Evolutionary conservation across 2,797 vertebrate genomes (phyloP), one percentile per base, ranked within the genome.

Genomic region (Sebastes trivittatus): DNA sequence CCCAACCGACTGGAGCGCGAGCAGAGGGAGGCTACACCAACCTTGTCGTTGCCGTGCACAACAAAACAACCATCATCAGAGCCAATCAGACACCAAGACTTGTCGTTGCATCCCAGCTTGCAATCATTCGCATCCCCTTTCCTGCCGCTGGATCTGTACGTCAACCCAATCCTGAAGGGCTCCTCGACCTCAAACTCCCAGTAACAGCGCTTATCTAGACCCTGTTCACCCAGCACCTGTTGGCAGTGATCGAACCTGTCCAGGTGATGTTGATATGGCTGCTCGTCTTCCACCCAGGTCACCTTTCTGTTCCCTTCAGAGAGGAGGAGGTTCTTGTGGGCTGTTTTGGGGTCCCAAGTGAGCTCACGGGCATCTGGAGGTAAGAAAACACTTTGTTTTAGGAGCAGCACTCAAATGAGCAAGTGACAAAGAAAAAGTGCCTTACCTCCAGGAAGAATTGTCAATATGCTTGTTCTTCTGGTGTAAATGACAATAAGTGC

Each of bases 1-100:
- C 71, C 89, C 18, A 88, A 11, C 58, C 72, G 66, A 58, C 72
- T 82, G 11, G 36, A 71, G 38, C 83, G 42, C 2, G 16, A 46
- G 16, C 0, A 7, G 27, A 13, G 6, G 25, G 42, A 22, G 1
- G 20, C 20, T 2, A n/a, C 18, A 22, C 4, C 0, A 2, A 22
- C 1, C 1, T 1, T 3, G 0, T 13, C 0, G 10, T 8, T 8
- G 25, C 1, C 1, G 2, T 85, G 64, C 9, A 34, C 1, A 73
- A 62, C 32, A 2, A 34, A 72, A 67, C 23, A 71, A 22, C 68
- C 83, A 0, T 49, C 29, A 4, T 49, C 16, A 2, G 65, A 83
- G 20, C 66, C 64, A 27, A n/a, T 9, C 55, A 91, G 7, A 78
- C 69, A 70, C 91, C 90, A 92, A 5, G 85, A 92, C n/a, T 42